Conservation (phyloP, 1,140 invertebrate genomes). For the Leptopilina boulardi region DNA sequence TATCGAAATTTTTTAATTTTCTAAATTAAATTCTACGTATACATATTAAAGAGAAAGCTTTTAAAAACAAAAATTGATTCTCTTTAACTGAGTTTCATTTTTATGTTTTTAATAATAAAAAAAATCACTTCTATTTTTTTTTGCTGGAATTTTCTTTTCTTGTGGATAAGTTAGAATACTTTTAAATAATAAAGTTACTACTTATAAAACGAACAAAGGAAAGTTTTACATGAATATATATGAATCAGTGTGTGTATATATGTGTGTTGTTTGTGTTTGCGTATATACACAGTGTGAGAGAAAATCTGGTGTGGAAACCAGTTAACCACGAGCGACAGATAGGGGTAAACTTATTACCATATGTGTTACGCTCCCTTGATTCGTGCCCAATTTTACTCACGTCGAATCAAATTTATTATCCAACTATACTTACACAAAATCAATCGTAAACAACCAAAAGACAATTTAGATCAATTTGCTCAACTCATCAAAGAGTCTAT, state of each 20-base stretch:
- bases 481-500: not conserved
- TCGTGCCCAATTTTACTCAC: not conserved
- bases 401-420: conserved; percentile 16
- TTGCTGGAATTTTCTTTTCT: no score
- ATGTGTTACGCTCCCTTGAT: conserved; percentile 32
- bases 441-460: conserved; percentile 1
- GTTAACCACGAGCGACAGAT: conserved; percentile 16
- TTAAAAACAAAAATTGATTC: no score
- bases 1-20: no score
- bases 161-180: no score
- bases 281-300: not conserved
- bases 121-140: no score
- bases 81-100: no score
- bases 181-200: not conserved
- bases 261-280: no score
- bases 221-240: not conserved
- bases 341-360: conserved; percentile 24
- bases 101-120: no score
- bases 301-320: conserved; percentile 10
- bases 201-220: not conserved
- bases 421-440: not conserved
- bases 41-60: no score
- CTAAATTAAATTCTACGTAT: no score
- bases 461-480: not conserved
- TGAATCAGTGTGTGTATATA: not conserved